Evolutionary conservation across 2,888 invertebrate genomes (phyloP), one percentile per base, ranked within the genome.

Genomic region (Steinernema hermaphroditum): DNA sequence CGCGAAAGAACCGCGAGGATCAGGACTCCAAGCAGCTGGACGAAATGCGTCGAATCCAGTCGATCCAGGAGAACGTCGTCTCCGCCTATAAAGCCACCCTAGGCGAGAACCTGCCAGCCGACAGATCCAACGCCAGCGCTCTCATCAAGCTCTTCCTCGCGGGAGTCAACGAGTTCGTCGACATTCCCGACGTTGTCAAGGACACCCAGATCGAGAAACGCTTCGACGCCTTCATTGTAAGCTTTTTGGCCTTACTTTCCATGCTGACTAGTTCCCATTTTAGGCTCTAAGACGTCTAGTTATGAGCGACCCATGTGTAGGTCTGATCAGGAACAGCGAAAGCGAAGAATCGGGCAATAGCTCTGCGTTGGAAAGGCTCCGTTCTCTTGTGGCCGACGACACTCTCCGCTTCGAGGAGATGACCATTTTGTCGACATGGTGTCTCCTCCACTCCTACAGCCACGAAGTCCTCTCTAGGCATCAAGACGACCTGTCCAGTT

Each of bases 1-100:
- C 76, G 54, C 70, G 75, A 12, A 69, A 68, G 68, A 62, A 62
- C 34, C 62, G 62, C 62, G 62, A 62, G 29, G 62, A 62, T 2
- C 27, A 22, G 16, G 62, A 62, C 29, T 29, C 29, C 6, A 29
- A 27, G 32, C 62, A 62, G 62, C 34, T 62, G 62, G 62, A 62
- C 32, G 62, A 62, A 32, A 62, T 62, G 32, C 62, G 62, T 16
- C 29, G 32, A 32, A 62, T 62, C 32, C 62, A 62, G 34, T 1
- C 32, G 19, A 29, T 62, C 32, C 62, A 62, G 62, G 32, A 62
- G 29, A 62, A 62, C 62, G 62, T 62, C 2, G 19, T 62, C 62
- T 27, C 22, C 16, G 62, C 62, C 32, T 62, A 62, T 32, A 22
- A 62, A 32, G 16, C 6, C 62, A 62, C 62, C 1, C 32, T 62